These are phyloP conservation scores for Pangasius sanitwongsei DNA, from an alignment of 2,797 vertebrate species.

Conservation along the genomic window DNA sequence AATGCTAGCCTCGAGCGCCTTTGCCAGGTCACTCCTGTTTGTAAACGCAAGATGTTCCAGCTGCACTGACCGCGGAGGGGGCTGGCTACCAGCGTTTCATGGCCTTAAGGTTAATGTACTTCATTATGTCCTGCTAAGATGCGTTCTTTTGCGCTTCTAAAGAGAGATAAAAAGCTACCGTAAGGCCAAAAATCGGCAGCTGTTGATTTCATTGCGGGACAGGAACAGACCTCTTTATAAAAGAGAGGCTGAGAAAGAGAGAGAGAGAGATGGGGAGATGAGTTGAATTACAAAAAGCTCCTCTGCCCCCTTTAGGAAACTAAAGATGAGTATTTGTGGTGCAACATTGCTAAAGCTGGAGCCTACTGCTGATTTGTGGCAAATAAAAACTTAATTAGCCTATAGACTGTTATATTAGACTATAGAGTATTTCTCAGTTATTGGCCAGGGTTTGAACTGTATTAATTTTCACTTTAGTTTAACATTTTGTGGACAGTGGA, in stretches of 20 bases:
- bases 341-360: background rate
- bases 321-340: background rate
- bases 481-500: background rate
- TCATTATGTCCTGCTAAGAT: conserved; percentile 39
- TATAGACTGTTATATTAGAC: background rate
- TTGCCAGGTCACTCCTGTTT: conserved; percentile 35
- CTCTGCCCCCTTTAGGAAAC: background rate
- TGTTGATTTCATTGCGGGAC: conserved; percentile 6
- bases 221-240: conserved; percentile 20
- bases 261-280: background rate
- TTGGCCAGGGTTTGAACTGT: background rate
- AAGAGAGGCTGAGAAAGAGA: background rate
- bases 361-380: background rate
- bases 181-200: conserved; percentile 19
- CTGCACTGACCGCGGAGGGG: conserved; percentile 37
- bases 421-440: background rate
- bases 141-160: background rate
- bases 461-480: background rate
- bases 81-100: conserved; percentile 15
- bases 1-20: conserved; percentile 1
- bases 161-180: conserved; percentile 14
- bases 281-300: conserved; percentile 5
- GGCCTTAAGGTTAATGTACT: conserved; percentile 42
- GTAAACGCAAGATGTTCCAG: conserved; percentile 40
- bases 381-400: background rate